A percentile compares a stretch with the other conserved stretches of the same genome.
phyloP scores from a whole-genome alignment of 2,888 invertebrate genomes.

The Agrotis puta region DNA sequence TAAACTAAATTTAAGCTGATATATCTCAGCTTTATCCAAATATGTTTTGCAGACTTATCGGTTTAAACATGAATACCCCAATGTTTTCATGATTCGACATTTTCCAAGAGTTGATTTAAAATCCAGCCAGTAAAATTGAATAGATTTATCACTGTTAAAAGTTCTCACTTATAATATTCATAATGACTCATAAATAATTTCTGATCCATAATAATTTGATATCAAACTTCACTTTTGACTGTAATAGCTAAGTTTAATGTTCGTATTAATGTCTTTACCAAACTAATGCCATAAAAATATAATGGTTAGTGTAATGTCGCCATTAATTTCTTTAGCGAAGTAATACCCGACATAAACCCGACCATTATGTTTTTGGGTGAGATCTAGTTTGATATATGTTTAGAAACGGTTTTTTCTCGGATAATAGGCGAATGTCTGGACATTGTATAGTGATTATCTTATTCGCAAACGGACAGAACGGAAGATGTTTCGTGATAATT shows the following conservation, averaged over 20 bases:
- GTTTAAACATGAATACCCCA: constrained; percentile 7
- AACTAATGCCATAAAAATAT: constrained; percentile 59
- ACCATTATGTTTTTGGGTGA: constrained; percentile 54
- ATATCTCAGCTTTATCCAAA: neutral
- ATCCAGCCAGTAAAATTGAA: constrained; percentile 31
- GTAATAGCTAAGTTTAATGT: constrained; percentile 40
- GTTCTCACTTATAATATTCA: constrained; percentile 19
- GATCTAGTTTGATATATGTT: constrained; percentile 50
- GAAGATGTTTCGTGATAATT: neutral
- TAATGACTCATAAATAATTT: constrained; percentile 35
- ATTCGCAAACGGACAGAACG: neutral
- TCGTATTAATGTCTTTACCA: constrained; percentile 42
- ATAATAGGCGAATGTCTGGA: constrained; percentile 22
- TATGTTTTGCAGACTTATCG: constrained; percentile 19
- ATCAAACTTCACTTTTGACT: constrained; percentile 26
- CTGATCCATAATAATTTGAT: constrained; percentile 13
- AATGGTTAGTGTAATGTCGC: constrained; percentile 60
- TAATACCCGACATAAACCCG: constrained; percentile 52
- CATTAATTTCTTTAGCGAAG: constrained; percentile 55
- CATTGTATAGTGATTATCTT: constrained; percentile 17
- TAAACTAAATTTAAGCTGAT: neutral
- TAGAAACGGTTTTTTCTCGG: constrained; percentile 30
- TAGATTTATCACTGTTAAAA: constrained; percentile 26
- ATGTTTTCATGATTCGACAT: constrained; percentile 31
- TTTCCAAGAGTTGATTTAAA: constrained; percentile 41